Percentiles rank a stretch among this genome's conserved stretches.
Evolutionary conservation across 2,113 vertebrate genomes (phyloP).

Genomic region (Martes martes): DNA sequence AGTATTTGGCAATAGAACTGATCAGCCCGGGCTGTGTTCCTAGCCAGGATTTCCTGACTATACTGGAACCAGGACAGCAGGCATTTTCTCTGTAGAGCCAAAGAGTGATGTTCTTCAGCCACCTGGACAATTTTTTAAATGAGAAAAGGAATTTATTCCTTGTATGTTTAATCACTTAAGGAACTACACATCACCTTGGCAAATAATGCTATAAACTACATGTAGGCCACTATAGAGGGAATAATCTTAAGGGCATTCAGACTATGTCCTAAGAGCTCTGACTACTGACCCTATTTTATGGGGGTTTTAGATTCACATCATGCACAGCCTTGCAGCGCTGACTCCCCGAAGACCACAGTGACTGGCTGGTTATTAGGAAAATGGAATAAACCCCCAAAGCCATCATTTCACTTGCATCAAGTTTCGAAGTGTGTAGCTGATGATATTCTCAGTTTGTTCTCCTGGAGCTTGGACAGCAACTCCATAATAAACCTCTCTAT

Average conservation of each 20-base stretch:
- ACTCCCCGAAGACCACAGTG: neutral
- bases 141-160: slow-evolving; percentile 46
- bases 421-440: slow-evolving; percentile 26
- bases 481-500: slow-evolving; percentile 2
- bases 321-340: neutral
- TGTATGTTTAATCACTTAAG: slow-evolving; percentile 28
- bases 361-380: neutral
- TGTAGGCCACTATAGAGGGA: neutral
- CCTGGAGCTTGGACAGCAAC: slow-evolving; percentile 20
- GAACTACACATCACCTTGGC: neutral
- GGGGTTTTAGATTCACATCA: neutral
- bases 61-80: slow-evolving; percentile 85
- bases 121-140: slow-evolving; percentile 81
- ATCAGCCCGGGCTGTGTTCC: slow-evolving; percentile 84
- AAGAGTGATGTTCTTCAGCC: slow-evolving; percentile 84
- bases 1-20: slow-evolving; percentile 79
- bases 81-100: slow-evolving; percentile 82
- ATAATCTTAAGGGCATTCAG: neutral
- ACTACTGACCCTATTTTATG: neutral
- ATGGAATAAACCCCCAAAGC: neutral
- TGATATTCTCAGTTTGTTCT: slow-evolving; percentile 9
- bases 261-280: neutral
- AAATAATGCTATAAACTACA: neutral
- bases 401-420: neutral
- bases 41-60: slow-evolving; percentile 71